Base-by-base conservation (phyloP, 2,797 vertebrate genomes). In the Prunella strophiata region DNA sequence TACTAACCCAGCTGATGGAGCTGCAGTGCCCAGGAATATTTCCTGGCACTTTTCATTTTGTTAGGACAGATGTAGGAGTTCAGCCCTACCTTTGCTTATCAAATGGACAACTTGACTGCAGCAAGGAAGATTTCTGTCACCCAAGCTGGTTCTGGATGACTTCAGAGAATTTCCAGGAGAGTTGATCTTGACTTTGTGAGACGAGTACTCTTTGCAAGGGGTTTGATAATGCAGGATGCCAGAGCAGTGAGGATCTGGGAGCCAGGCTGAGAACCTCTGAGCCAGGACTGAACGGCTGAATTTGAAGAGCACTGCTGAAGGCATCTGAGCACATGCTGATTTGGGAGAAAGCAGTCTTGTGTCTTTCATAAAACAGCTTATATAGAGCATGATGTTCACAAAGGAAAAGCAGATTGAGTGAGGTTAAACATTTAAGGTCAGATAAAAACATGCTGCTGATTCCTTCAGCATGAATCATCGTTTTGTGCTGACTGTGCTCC, bases 271-370 rank as follows among this genome's bases (percentile, higher is more conserved):
- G 45, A 48, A 21, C 9, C 12, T 32, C 29, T 63, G 32, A 70
- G 30, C 21, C 16, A 47, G 40, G 8, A 58, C 22, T 30, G 32
- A 57, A 29, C 58, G 16, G 25, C 12, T 58, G 27, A 80, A 40
- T 67, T 55, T 74, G 43, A 62, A 68, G 66, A 72, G 27, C 14
- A 19, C 42, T 50, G 16, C 71, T 61, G 21, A 23, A 38, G 42
- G 11, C 19, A 19, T n/a, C 27, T 20, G 34, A 61, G 27, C 1
- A 2, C 0, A 0, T 30, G 48, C 25, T 47, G 43, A 17, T 47
- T 26, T 73, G 40, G 40, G 47, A 85, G 59, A 62, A 80, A 77
- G 12, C 32, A 54, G 16, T 29, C n/a, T 47, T 9, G 4, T 5
- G 11, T 43, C 55, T 80, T 83, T 43, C 2, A 0, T 62, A n/a